phyloP scores from a whole-genome alignment of 2,797 vertebrate species.

The Pseudochromis fuscus region DNA sequence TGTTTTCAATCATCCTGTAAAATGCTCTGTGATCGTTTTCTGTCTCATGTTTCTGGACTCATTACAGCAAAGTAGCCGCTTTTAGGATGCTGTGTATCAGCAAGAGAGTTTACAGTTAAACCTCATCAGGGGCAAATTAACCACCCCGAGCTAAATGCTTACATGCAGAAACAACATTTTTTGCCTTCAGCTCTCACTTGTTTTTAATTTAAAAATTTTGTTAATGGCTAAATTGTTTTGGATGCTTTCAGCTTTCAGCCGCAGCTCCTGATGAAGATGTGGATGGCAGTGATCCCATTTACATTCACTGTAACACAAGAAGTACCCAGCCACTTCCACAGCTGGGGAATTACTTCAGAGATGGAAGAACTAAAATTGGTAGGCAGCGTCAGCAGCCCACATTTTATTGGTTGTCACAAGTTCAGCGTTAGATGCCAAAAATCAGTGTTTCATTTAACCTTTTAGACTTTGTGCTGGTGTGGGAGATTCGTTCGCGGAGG shows the following conservation, averaged over 20 bases:
- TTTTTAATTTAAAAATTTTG: conserved; percentile 22
- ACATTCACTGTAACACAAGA: conserved; percentile 50
- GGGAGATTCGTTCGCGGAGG: conserved; percentile 82
- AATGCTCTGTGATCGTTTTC: conserved; percentile 29
- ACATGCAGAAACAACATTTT: background rate
- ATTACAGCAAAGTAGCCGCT: conserved; percentile 62
- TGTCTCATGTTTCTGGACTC: conserved; percentile 30
- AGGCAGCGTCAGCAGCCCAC: conserved; percentile 13
- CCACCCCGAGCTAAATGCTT: background rate
- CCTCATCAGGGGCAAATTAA: conserved; percentile 28
- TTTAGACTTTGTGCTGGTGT: conserved; percentile 86
- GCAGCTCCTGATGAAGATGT: conserved; percentile 56
- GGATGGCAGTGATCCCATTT: conserved; percentile 59
- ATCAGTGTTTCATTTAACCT: background rate
- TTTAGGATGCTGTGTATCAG: conserved; percentile 47
- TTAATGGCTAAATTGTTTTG: conserved; percentile 7
- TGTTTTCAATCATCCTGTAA: conserved; percentile 2
- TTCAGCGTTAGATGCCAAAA: background rate
- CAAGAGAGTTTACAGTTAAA: conserved; percentile 22
- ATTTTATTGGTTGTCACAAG: background rate
- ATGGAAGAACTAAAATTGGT: conserved; percentile 85
- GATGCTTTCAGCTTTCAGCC: conserved; percentile 71
- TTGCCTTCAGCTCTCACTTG: background rate
- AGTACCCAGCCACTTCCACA: conserved; percentile 41
- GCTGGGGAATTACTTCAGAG: conserved; percentile 83